A percentile compares a stretch with the other conserved stretches of the same genome.
phyloP scores from a whole-genome alignment of 2,888 invertebrate species.

The Mesochorus sp. region DNA sequence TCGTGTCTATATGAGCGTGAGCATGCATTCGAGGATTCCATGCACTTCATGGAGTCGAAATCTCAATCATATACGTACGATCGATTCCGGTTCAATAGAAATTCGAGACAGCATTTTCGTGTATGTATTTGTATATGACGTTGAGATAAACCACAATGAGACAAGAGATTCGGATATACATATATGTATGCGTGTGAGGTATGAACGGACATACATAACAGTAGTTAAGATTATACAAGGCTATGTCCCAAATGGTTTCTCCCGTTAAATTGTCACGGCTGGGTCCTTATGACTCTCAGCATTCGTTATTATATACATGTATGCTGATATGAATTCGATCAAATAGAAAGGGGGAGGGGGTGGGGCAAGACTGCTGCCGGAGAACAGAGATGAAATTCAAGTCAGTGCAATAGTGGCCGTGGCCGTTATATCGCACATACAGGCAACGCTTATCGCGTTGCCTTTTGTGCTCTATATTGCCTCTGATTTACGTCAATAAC shows the following conservation, averaged over 20 bases:
- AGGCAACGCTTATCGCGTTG: not conserved
- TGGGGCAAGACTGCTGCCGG: not conserved
- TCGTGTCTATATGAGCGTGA: not conserved
- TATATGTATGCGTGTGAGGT: not conserved
- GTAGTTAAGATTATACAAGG: not conserved
- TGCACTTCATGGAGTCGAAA: constrained; percentile 44
- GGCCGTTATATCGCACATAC: not conserved
- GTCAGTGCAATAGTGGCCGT: too few species aligned
- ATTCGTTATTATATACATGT: not conserved
- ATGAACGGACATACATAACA: not conserved
- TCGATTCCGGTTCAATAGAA: constrained; percentile 54
- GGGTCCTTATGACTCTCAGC: not conserved
- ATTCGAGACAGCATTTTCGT: constrained; percentile 44
- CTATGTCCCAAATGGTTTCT: not conserved
- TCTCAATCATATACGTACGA: constrained; percentile 43
- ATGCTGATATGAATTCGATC: not conserved
- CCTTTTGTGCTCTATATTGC: constrained; percentile 27
- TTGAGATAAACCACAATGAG: constrained; percentile 42
- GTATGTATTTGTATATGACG: constrained; percentile 36
- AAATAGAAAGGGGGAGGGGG: not conserved
- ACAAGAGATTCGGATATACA: constrained; percentile 22
- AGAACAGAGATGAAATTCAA: constrained; percentile 5
- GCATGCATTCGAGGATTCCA: constrained; percentile 14
- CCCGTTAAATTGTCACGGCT: not conserved
- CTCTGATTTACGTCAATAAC: not conserved